These are phyloP conservation scores for Struthio camelus DNA, from an alignment of 2,113 vertebrate species.

Conservation along the genomic window DNA sequence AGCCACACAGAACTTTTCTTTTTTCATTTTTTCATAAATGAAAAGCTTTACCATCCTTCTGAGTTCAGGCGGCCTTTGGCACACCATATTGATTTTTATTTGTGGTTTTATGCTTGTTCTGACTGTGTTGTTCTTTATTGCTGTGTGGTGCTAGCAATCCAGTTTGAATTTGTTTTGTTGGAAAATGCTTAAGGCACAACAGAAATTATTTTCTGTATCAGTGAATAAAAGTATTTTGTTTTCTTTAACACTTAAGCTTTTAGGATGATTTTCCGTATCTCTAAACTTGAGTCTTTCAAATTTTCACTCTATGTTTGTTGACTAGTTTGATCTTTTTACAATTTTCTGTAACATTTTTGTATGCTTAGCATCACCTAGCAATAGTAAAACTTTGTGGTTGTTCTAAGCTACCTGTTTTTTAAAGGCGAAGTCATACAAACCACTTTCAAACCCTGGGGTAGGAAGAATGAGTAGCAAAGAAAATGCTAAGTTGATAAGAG, in stretches of 20 bases:
- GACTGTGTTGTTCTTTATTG: neutral
- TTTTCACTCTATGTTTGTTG: neutral
- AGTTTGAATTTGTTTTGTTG: conserved; percentile 39
- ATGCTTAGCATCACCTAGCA: neutral
- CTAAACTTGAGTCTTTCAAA: neutral
- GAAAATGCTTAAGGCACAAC: neutral
- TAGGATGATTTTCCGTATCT: neutral
- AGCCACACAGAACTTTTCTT: neutral
- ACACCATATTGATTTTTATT: neutral
- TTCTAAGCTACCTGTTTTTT: neutral
- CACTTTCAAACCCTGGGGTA: neutral
- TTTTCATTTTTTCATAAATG: neutral
- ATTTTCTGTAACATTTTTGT: neutral
- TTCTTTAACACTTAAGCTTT: neutral
- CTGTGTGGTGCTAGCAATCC: conserved; percentile 31
- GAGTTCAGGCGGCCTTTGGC: conserved; percentile 6
- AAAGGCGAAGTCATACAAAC: neutral
- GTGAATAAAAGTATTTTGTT: neutral
- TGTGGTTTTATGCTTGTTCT: conserved; percentile 56
- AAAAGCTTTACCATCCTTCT: neutral
- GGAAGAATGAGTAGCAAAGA: neutral
- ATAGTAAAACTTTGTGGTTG: neutral
- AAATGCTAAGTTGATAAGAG: neutral
- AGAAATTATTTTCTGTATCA: neutral
- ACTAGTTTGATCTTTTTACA: neutral